phyloP scores from a whole-genome alignment of 2,113 vertebrate species.

The Sceloporus tristichus region DNA sequence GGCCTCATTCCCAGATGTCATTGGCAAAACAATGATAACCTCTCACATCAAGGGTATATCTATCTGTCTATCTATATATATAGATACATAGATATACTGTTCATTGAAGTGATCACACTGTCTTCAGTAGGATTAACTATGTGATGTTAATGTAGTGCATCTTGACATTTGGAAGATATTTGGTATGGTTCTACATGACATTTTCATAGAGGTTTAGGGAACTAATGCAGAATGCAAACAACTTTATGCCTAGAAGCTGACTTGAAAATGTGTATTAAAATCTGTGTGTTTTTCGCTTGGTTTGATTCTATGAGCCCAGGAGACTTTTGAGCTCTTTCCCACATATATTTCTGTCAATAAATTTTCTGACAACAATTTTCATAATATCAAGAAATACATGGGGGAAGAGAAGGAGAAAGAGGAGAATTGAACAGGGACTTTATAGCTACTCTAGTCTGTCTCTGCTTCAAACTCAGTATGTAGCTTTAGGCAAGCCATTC shows the following conservation, averaged over 20 bases:
- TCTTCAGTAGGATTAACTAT: constrained; percentile 17
- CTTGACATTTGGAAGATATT: constrained; percentile 37
- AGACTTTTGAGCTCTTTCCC: not conserved
- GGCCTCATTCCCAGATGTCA: too few relatives aligned
- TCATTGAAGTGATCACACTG: constrained; percentile 2
- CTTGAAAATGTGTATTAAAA: constrained; percentile 18
- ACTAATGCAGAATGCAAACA: constrained; percentile 38
- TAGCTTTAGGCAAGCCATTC: not conserved
- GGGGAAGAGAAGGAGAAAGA: too few relatives aligned
- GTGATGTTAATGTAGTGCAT: constrained; percentile 18
- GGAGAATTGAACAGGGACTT: too few relatives aligned
- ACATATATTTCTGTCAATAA: not conserved
- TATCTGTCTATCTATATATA: too few relatives aligned
- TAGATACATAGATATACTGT: not conserved
- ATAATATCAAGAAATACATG: not conserved
- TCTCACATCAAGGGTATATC: too few relatives aligned
- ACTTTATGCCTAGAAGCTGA: constrained; percentile 13
- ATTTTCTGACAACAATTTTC: not conserved
- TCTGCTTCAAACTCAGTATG: not conserved
- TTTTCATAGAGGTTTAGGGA: constrained; percentile 35
- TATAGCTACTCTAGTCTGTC: not conserved
- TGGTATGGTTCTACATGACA: constrained; percentile 18
- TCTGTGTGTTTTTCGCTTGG: not conserved
- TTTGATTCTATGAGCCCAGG: not conserved
- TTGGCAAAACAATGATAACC: too few relatives aligned